Percentiles rank a stretch among this genome's conserved stretches.
phyloP scores from a whole-genome alignment of 2,113 vertebrate species.

The Pygoscelis adeliae region DNA sequence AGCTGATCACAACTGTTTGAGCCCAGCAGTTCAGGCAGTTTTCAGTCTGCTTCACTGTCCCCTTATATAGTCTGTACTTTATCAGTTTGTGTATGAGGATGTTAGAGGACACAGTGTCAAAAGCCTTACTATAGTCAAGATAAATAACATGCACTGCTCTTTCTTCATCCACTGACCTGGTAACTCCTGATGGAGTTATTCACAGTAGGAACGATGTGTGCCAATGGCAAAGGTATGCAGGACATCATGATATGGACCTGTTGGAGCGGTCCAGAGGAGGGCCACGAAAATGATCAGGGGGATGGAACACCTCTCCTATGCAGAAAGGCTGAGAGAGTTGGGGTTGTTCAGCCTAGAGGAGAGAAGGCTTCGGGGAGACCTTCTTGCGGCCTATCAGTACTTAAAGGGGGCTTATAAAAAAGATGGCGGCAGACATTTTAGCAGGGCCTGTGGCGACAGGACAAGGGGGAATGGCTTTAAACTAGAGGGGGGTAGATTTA shows the following conservation, averaged over 20 bases:
- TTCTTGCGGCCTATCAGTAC: too few relatives aligned
- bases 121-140: neutral
- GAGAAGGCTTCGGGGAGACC: too few relatives aligned
- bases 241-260: neutral
- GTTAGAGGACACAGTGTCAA: neutral
- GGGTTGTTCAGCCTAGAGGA: too few relatives aligned
- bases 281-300: too few relatives aligned
- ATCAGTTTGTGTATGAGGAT: neutral
- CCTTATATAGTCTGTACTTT: neutral
- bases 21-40: neutral
- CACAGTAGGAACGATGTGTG: neutral
- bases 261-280: too few relatives aligned
- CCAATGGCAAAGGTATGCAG: neutral
- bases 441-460: too few relatives aligned
- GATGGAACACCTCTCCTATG: too few relatives aligned
- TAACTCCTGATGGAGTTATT: neutral
- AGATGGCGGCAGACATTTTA: too few relatives aligned
- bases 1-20: neutral
- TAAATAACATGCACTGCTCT: neutral
- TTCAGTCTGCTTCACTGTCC: neutral
- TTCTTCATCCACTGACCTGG: neutral
- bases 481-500: too few relatives aligned
- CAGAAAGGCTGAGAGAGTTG: too few relatives aligned
- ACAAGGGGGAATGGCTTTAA: too few relatives aligned
- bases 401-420: too few relatives aligned